A percentile compares a stretch with the other conserved stretches of the same genome.
Evolutionary conservation across 1,140 invertebrate species (phyloP).

Genomic region (Dysdera silvatica): DNA sequence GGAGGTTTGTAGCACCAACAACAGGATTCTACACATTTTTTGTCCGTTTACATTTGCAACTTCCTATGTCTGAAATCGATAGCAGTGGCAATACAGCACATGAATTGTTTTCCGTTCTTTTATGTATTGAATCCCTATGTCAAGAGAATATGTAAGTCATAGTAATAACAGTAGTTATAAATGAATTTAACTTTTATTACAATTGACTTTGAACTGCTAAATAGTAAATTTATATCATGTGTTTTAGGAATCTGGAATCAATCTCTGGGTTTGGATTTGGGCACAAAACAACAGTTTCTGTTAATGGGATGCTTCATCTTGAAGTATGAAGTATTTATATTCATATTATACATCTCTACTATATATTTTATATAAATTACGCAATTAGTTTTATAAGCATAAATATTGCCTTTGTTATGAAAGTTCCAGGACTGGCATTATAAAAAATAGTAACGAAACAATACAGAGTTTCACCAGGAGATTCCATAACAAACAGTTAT

Average conservation of each 20-base stretch:
- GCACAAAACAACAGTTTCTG: background rate
- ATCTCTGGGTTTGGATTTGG: background rate
- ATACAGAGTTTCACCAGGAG: too few relatives aligned
- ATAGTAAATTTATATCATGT: background rate
- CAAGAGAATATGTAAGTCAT: slow-evolving; percentile 12
- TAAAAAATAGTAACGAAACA: too few relatives aligned
- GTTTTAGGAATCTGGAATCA: slow-evolving; percentile 4
- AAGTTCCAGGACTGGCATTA: too few relatives aligned
- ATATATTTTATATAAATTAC: too few relatives aligned
- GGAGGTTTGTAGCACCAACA: slow-evolving; percentile 1
- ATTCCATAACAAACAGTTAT: too few relatives aligned
- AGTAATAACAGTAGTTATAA: background rate
- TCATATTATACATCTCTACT: too few relatives aligned
- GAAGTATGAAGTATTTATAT: too few relatives aligned
- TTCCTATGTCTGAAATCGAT: background rate
- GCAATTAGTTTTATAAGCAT: too few relatives aligned
- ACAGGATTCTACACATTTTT: slow-evolving; percentile 16
- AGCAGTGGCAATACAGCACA: background rate
- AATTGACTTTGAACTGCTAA: background rate
- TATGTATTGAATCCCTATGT: background rate
- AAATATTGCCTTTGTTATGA: too few relatives aligned
- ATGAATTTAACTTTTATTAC: background rate
- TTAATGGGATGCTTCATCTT: slow-evolving; percentile 9
- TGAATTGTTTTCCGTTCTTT: background rate
- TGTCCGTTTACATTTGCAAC: background rate